Conservation (phyloP, 2,113 vertebrate genomes). For the Zootoca vivipara region DNA sequence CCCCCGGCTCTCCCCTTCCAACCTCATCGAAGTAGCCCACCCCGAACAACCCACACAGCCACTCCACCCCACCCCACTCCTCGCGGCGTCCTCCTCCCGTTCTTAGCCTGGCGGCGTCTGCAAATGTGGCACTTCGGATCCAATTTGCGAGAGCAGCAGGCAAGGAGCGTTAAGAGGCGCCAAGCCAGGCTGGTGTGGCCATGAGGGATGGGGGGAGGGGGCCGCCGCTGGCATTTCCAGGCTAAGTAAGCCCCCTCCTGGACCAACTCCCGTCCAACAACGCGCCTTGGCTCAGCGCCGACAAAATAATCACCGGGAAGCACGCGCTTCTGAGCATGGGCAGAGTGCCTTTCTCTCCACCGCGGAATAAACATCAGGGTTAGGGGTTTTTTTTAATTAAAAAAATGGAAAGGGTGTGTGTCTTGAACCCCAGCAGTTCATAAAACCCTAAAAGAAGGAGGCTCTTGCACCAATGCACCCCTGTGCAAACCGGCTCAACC, state of each 20-base stretch:
- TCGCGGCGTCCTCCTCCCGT: neutral
- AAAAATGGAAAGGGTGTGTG: neutral
- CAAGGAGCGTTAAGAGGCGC: neutral
- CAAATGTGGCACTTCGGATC: neutral
- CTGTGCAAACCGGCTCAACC: neutral
- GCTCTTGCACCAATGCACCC: neutral
- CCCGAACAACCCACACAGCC: neutral
- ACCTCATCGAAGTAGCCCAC: neutral
- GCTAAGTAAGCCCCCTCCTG: neutral
- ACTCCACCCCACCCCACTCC: fast-evolving
- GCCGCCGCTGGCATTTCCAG: neutral
- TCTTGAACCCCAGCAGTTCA: neutral
- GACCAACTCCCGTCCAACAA: neutral
- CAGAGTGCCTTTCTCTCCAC: neutral
- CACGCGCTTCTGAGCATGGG: neutral
- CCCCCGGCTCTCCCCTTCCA: neutral
- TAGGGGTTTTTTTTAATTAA: neutral
- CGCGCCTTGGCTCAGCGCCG: neutral
- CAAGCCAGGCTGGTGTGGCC: neutral
- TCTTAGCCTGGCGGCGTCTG: neutral
- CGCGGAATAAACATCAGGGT: too few relatives aligned
- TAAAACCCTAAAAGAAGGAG: neutral
- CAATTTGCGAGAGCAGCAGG: constrained; percentile 18
- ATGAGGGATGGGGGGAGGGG: neutral
- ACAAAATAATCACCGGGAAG: too few relatives aligned